These are phyloP conservation scores for Eupithecia subumbrata DNA, from an alignment of 2,888 invertebrate species.

Conservation along the genomic window DNA sequence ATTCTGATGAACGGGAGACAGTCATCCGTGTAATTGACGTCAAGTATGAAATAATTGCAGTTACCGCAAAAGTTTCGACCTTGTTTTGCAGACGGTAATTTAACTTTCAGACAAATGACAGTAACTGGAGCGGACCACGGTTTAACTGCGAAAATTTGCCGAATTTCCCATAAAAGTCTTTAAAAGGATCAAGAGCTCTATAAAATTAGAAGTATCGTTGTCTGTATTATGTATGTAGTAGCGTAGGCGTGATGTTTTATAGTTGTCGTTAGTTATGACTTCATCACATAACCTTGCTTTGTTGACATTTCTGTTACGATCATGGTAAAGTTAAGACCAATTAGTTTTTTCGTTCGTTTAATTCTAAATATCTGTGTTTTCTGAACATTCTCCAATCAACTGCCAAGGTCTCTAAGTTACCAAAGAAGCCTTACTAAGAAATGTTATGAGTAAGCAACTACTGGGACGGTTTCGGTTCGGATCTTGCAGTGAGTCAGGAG, in stretches of 20 bases:
- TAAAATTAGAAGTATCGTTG: conserved; percentile 53
- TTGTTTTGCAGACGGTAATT: conserved; percentile 37
- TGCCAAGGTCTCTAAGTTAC: conserved; percentile 44
- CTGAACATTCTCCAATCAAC: conserved; percentile 31
- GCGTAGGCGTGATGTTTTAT: conserved; percentile 74
- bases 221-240: conserved; percentile 56
- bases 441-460: conserved; percentile 56
- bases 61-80: conserved; percentile 46
- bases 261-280: conserved; percentile 74
- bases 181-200: conserved; percentile 49
- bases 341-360: conserved; percentile 42
- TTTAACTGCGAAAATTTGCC: conserved; percentile 24
- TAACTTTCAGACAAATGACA: conserved; percentile 33
- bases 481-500: conserved; percentile 67
- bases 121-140: conserved; percentile 22
- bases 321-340: conserved; percentile 46
- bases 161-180: conserved; percentile 40
- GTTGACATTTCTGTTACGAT: conserved; percentile 57
- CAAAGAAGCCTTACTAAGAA: conserved; percentile 48
- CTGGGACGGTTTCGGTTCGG: conserved; percentile 57
- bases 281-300: conserved; percentile 64
- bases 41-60: conserved; percentile 55
- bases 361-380: conserved; percentile 40
- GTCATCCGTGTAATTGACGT: conserved; percentile 54
- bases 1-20: conserved; percentile 49